These are phyloP conservation scores for Motacilla alba DNA, from an alignment of 2,113 vertebrate species.

Conservation along the genomic window DNA sequence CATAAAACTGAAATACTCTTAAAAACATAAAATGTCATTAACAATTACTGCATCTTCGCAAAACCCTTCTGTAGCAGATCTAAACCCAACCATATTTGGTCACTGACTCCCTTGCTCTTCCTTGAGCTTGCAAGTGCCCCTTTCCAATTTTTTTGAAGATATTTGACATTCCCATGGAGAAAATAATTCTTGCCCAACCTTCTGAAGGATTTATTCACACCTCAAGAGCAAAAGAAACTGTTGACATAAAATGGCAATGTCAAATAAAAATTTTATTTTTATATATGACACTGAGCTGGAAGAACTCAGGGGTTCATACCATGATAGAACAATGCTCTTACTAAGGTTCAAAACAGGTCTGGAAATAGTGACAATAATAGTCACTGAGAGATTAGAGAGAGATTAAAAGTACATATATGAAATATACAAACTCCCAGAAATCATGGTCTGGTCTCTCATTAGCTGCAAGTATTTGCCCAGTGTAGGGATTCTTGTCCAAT, in stretches of 20 bases:
- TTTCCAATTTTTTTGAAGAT: neutral
- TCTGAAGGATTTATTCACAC: neutral
- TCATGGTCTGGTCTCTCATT: neutral
- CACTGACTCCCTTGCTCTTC: neutral
- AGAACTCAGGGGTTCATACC: neutral
- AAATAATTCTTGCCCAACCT: neutral
- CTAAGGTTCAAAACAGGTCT: neutral
- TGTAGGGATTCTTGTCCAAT: neutral
- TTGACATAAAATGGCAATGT: neutral
- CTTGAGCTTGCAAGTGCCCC: neutral
- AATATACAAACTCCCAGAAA: neutral
- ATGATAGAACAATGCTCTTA: neutral
- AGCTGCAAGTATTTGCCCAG: neutral
- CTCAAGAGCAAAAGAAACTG: neutral
- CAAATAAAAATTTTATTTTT: neutral
- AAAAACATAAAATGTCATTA: slow-evolving; percentile 20
- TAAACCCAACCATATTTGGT: neutral
- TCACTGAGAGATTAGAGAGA: neutral
- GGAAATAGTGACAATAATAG: neutral
- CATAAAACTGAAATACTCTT: slow-evolving; percentile 28
- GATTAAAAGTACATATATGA: neutral
- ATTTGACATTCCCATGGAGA: neutral
- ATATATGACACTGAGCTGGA: neutral
- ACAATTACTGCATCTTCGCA: neutral
- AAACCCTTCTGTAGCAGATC: neutral